Evolutionary conservation across 1,140 invertebrate genomes (phyloP), one percentile per base, ranked within the genome.

Genomic region (Holotrichia oblita): DNA sequence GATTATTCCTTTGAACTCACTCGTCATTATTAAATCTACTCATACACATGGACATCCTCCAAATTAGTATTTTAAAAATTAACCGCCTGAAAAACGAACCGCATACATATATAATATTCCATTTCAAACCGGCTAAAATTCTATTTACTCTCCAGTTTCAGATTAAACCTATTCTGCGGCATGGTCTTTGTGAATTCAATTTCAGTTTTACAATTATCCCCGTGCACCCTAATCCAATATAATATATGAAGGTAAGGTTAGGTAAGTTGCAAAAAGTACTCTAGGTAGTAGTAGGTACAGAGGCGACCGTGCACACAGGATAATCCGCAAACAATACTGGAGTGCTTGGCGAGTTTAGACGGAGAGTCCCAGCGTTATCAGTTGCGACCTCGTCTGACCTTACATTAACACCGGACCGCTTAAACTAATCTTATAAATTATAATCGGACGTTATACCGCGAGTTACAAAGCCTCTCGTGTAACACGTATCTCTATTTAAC

Each of bases 391-490:
- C 44, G 44, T 10, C 44, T 48, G 44, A 48, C 44, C 44, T 48
- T 48, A 48, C 8, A 14, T 48, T 48, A 48, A 48, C 44, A 48
- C 44, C n/a, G 44, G 44, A 48, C 44, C 44, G 44, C 44, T 48
- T 48, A n/a, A 48, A 48, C 44, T 48, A 48, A 48, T 48, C 44
- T 48, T 48, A 48, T 48, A 48, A 48, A 48, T 48, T 48, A 48
- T 48, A 48, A 48, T 48, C 44, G 44, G 12, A n/a, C 12, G 3
- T 48, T 48, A 12, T n/a, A 48, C n/a, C 44, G 12, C 44, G 7
- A 48, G 44, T 12, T n/a, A n/a, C n/a, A 48, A 48, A n/a, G 12
- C 44, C 44, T 48, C n/a, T 12, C 44, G 8, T 48, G 44, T 12
- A 12, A n/a, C n/a, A n/a, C n/a, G n/a, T n/a, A n/a, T n/a, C n/a